A percentile compares a stretch with the other conserved stretches of the same genome.
Conservation (phyloP, 2,888 invertebrate species). For the Piscicola geometra region DNA sequence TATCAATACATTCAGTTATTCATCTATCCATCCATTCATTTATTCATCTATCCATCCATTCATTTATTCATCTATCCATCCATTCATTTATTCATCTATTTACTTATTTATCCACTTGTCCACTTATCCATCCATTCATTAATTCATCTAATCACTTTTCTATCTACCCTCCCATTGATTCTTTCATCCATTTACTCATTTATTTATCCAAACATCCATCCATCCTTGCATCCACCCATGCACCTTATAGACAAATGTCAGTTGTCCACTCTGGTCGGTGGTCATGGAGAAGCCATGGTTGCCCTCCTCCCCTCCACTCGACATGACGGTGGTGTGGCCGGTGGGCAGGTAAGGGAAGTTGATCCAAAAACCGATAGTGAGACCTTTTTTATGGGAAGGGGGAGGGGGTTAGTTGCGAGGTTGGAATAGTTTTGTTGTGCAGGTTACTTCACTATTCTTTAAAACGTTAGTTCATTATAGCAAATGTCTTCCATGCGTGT, state of each 20-base stretch:
- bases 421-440: too few species aligned
- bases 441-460: too few species aligned
- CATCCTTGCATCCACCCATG: not conserved
- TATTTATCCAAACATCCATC: not conserved
- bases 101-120: too few species aligned
- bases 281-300: conserved; percentile 53
- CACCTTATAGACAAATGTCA: conserved; percentile 51
- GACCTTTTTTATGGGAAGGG: conserved; percentile 48
- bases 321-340: conserved; percentile 48
- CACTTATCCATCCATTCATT: too few species aligned
- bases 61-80: too few species aligned
- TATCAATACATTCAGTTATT: not conserved
- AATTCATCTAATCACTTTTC: too few species aligned
- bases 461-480: not conserved
- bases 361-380: conserved; percentile 52
- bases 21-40: too few species aligned
- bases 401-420: not conserved
- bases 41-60: too few species aligned
- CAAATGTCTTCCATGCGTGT: not conserved
- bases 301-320: conserved; percentile 51
- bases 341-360: conserved; percentile 47
- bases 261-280: conserved; percentile 46
- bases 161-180: too few species aligned
- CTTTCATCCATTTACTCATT: too few species aligned
- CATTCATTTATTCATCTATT: too few species aligned